Percentiles rank a stretch among this genome's conserved stretches.
Conservation (phyloP, 2,888 invertebrate species). For the Apamea anceps region DNA sequence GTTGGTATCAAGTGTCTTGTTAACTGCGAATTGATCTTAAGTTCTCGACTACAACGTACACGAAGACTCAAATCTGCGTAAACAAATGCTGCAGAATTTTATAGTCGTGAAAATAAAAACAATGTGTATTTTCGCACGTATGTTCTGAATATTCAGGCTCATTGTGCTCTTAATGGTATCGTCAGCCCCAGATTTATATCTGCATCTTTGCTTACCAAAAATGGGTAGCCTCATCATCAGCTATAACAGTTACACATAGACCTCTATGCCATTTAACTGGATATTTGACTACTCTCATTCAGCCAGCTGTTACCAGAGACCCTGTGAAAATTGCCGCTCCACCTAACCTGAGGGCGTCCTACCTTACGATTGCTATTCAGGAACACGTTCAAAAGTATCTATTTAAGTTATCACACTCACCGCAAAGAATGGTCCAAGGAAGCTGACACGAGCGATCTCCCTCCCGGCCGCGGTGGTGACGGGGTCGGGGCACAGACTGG, state of each 20-base stretch:
- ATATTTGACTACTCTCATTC: background rate
- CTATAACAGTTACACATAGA: background rate
- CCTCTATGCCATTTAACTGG: background rate
- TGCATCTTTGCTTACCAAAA: background rate
- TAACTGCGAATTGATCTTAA: conserved; percentile 6
- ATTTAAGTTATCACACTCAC: conserved; percentile 82
- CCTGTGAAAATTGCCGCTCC: background rate
- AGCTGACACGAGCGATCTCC: conserved; percentile 96
- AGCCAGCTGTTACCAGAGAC: background rate
- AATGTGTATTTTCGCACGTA: conserved; percentile 1
- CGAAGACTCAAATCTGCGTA: conserved; percentile 11
- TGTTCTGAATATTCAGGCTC: conserved; percentile 8
- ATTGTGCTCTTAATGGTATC: conserved; percentile 12
- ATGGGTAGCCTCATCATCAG: background rate
- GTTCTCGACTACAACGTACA: conserved; percentile 10
- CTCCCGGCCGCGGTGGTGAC: conserved; percentile 95
- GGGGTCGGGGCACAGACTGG: conserved; percentile 92
- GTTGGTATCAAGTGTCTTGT: conserved; percentile 22
- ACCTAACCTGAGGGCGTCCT: background rate
- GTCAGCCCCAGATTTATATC: background rate
- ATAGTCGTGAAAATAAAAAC: conserved; percentile 21
- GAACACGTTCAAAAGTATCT: background rate
- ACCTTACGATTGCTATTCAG: background rate
- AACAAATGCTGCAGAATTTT: conserved; percentile 17
- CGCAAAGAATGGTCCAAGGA: conserved; percentile 97